Evolutionary conservation across 2,888 invertebrate species (phyloP).

Genomic region (Idaea aversata): DNA sequence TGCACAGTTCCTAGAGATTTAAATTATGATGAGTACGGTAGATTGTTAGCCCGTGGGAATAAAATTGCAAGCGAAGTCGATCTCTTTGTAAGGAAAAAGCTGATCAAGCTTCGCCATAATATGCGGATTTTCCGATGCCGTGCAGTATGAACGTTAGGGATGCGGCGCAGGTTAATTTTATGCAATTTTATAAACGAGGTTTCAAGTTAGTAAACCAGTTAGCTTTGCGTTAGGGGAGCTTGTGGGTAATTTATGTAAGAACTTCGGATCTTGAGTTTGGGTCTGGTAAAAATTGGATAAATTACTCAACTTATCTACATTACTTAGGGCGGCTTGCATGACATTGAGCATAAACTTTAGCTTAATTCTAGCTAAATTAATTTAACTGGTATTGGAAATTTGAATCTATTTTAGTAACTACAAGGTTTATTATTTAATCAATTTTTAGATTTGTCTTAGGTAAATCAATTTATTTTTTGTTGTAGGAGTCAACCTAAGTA

Average conservation of each 20-base stretch:
- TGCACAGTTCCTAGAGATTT: conserved; percentile 13
- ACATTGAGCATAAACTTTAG: neutral
- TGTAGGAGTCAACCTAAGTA: no score
- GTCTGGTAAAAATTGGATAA: neutral
- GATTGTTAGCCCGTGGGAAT: conserved; percentile 37
- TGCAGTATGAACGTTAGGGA: conserved; percentile 28
- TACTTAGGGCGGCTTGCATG: neutral
- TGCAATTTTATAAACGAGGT: conserved; percentile 9
- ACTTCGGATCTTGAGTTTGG: neutral
- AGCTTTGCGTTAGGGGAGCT: neutral
- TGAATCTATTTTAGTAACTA: no score
- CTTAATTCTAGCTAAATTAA: no score
- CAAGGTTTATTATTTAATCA: neutral
- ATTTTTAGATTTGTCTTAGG: neutral
- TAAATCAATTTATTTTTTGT: neutral
- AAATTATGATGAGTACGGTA: conserved; percentile 22
- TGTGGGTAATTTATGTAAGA: neutral
- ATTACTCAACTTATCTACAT: neutral
- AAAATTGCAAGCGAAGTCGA: conserved; percentile 44
- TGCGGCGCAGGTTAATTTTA: conserved; percentile 16
- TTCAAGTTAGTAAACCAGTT: neutral
- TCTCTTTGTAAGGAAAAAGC: conserved; percentile 42
- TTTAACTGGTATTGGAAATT: no score
- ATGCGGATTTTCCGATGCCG: conserved; percentile 39
- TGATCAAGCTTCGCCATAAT: conserved; percentile 27